phyloP scores from a whole-genome alignment of 2,797 vertebrate genomes.

The Pipistrellus nathusii region DNA sequence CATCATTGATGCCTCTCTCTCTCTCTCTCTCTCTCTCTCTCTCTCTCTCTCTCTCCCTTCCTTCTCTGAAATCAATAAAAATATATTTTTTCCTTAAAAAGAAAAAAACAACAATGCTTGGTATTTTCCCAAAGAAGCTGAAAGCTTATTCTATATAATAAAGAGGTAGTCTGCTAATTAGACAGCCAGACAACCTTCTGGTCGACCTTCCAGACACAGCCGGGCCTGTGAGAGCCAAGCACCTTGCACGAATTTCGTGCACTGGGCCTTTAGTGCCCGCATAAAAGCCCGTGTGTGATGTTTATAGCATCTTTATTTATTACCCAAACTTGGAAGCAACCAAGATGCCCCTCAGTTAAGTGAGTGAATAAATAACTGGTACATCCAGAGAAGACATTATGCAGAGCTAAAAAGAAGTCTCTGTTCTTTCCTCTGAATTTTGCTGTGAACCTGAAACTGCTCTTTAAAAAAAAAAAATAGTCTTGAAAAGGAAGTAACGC shows the following conservation, averaged over 20 bases:
- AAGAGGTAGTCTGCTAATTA: too few relatives aligned
- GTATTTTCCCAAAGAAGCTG: background rate
- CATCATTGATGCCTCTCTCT: too few relatives aligned
- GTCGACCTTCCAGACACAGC: too few relatives aligned
- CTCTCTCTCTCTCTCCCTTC: too few relatives aligned
- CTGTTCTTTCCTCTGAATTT: constrained; percentile 8
- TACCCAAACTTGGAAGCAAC: background rate
- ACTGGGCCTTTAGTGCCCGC: background rate
- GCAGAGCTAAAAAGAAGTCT: background rate
- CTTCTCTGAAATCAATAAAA: too few relatives aligned
- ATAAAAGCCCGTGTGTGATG: background rate
- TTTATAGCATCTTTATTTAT: background rate
- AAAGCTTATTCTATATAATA: background rate
- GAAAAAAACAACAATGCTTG: background rate
- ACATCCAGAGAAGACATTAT: background rate
- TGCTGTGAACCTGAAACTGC: background rate
- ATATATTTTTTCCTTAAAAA: background rate
- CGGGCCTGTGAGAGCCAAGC: too few relatives aligned
- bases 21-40: too few relatives aligned
- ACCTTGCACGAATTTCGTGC: too few relatives aligned
- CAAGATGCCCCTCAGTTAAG: background rate
- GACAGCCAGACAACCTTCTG: too few relatives aligned
- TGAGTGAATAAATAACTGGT: background rate
- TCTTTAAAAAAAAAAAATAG: background rate
- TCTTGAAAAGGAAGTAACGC: background rate